Conservation (phyloP, 2,113 vertebrate genomes). For the Platysternon megacephalum region DNA sequence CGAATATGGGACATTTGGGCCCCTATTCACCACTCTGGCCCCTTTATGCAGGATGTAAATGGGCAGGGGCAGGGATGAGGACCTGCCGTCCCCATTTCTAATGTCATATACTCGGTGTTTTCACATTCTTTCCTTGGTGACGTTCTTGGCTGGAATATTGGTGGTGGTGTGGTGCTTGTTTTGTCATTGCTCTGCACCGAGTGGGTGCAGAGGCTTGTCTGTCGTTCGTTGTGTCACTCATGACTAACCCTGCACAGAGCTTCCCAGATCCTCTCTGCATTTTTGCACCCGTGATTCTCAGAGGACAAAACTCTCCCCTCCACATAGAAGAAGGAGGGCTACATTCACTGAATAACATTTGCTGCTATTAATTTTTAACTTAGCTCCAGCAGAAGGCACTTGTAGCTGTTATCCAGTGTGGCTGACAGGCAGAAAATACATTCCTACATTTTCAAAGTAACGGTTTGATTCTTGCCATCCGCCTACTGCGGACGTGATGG, state of each 20-base stretch:
- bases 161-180: not conserved
- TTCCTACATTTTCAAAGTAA: accelerated
- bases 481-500: not conserved
- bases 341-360: accelerated
- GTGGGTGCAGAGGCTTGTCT: not conserved
- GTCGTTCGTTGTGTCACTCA: too few species aligned
- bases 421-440: not conserved
- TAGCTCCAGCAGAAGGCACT: accelerated
- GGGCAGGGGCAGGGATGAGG: not conserved
- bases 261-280: accelerated
- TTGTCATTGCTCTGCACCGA: not conserved
- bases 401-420: not conserved
- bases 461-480: not conserved
- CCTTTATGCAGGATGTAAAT: not conserved
- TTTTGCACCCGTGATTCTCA: not conserved
- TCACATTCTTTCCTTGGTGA: not conserved
- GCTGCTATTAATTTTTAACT: not conserved
- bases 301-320: not conserved
- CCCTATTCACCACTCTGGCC: not conserved
- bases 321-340: not conserved
- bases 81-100: accelerated
- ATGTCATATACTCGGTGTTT: accelerated
- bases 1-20: accelerated
- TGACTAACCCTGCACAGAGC: not conserved
- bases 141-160: accelerated